phyloP scores from a whole-genome alignment of 2,797 vertebrate genomes.

The Pseudochirops corinnae region DNA sequence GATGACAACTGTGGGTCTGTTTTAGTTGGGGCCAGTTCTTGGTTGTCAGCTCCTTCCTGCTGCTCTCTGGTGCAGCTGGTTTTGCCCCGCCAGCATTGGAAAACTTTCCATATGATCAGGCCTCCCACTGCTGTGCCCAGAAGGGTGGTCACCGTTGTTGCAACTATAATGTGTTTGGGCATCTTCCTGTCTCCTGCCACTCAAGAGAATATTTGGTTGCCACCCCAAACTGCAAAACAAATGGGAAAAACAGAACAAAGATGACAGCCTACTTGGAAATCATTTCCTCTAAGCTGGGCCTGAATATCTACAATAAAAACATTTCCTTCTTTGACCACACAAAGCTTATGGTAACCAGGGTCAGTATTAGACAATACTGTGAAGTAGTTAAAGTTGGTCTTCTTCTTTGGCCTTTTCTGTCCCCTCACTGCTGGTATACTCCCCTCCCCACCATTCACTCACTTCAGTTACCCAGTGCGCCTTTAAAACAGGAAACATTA shows the following conservation, averaged over 20 bases:
- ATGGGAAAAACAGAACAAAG: slow-evolving; percentile 30
- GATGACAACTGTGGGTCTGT: slow-evolving; percentile 60
- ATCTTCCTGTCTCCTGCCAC: slow-evolving; percentile 84
- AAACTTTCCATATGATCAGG: slow-evolving; percentile 91
- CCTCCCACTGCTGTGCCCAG: slow-evolving; percentile 91
- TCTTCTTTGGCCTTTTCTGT: background rate
- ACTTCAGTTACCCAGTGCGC: background rate
- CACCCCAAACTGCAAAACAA: slow-evolving; percentile 78
- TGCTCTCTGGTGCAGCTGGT: background rate
- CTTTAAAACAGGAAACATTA: background rate
- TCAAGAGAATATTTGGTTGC: slow-evolving; percentile 67
- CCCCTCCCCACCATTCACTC: background rate
- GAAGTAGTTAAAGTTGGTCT: background rate
- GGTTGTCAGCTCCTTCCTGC: background rate
- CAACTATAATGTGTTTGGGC: slow-evolving; percentile 89
- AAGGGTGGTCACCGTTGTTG: slow-evolving; percentile 89
- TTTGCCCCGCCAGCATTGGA: slow-evolving; percentile 86
- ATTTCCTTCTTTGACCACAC: background rate
- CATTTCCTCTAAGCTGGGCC: background rate
- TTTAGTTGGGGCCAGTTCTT: slow-evolving; percentile 39
- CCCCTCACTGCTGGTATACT: background rate
- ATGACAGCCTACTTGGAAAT: background rate
- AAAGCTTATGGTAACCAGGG: background rate
- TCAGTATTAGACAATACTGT: background rate
- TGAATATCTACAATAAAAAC: background rate